A percentile compares a stretch with the other conserved stretches of the same genome.
phyloP scores from a whole-genome alignment of 2,888 invertebrate genomes.

The Bhutanitis thaidina region DNA sequence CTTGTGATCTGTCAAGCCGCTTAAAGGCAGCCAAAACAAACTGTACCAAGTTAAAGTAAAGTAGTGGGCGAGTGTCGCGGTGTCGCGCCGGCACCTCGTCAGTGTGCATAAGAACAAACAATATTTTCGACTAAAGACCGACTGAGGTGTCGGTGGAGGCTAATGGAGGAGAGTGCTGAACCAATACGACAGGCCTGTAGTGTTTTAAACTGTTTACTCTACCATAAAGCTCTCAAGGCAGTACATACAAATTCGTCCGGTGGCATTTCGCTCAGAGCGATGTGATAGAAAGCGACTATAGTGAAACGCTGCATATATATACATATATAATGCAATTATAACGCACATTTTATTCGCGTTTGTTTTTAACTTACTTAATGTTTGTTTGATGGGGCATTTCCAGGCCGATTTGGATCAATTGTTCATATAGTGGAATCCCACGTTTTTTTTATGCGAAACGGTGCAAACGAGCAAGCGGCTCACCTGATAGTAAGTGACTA shows the following conservation, averaged over 20 bases:
- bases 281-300: slow-evolving; percentile 21
- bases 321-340: too few species aligned
- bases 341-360: too few species aligned
- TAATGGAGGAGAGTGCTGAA: slow-evolving; percentile 78
- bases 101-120: slow-evolving; percentile 55
- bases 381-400: too few species aligned
- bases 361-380: too few species aligned
- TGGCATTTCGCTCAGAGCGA: slow-evolving; percentile 42
- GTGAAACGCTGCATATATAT: not conserved
- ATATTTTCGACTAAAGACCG: slow-evolving; percentile 68
- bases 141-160: slow-evolving; percentile 67
- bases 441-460: too few species aligned
- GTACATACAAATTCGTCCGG: slow-evolving; percentile 40
- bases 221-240: slow-evolving; percentile 74
- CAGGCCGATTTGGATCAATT: too few species aligned
- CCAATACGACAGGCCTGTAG: slow-evolving; percentile 70
- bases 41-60: slow-evolving; percentile 36
- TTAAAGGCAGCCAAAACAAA: slow-evolving; percentile 53
- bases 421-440: too few species aligned
- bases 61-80: slow-evolving; percentile 58
- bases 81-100: slow-evolving; percentile 60
- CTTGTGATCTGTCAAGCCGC: slow-evolving; percentile 33
- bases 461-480: too few species aligned
- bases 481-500: too few species aligned
- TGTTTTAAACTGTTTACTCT: slow-evolving; percentile 80